Evolutionary conservation across 2,888 invertebrate species (phyloP).

Genomic region (Empis livida): DNA sequence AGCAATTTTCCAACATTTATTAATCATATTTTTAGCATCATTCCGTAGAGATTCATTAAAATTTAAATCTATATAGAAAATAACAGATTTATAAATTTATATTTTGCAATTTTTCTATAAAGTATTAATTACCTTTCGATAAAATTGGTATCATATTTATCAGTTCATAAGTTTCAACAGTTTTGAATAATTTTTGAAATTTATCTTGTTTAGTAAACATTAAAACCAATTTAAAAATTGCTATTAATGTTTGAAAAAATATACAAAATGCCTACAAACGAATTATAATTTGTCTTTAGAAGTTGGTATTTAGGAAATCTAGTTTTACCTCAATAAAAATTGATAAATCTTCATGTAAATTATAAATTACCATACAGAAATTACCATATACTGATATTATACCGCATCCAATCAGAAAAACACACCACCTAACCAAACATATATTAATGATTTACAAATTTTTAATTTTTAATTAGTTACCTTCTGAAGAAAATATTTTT

Average conservation of each 20-base stretch:
- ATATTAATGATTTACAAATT: too few relatives aligned
- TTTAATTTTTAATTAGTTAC: too few relatives aligned
- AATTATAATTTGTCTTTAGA: neutral
- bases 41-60: constrained; percentile 14
- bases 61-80: constrained; percentile 16
- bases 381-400: too few relatives aligned
- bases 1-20: constrained; percentile 19
- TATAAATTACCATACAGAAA: too few relatives aligned
- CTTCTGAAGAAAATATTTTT: too few relatives aligned
- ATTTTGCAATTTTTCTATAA: too few relatives aligned
- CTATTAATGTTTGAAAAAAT: constrained; percentile 5
- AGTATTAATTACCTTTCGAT: constrained; percentile 1
- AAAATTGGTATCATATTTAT: constrained; percentile 5
- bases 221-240: constrained; percentile 7
- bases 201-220: constrained; percentile 3
- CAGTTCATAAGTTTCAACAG: constrained; percentile 7
- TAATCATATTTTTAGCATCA: constrained; percentile 17
- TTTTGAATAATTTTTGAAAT: constrained; percentile 2
- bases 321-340: too few relatives aligned
- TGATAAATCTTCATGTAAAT: too few relatives aligned
- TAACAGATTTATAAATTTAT: neutral
- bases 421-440: too few relatives aligned
- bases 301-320: too few relatives aligned
- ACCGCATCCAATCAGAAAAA: too few relatives aligned
- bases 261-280: constrained; percentile 5